phyloP scores from a whole-genome alignment of 2,797 vertebrate species.

The Clarias platycephalus region DNA sequence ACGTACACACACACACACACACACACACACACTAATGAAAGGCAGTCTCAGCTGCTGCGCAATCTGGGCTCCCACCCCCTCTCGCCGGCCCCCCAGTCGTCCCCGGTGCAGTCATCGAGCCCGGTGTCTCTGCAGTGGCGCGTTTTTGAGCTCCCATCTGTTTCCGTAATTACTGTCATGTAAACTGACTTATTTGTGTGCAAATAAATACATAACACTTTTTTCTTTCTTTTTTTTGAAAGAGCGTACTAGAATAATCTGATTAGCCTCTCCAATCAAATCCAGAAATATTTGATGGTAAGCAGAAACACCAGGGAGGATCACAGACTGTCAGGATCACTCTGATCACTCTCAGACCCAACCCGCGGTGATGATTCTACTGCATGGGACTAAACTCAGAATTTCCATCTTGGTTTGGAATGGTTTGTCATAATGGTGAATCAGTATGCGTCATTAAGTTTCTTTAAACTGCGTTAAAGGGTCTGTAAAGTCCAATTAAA shows the following conservation, averaged over 20 bases:
- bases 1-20: slow-evolving; percentile 51
- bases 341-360: neutral
- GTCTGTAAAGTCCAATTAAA: neutral
- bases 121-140: slow-evolving; percentile 59
- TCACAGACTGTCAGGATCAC: neutral
- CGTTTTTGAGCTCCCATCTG: slow-evolving; percentile 68
- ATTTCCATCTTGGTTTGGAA: neutral
- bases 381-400: no score
- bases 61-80: slow-evolving; percentile 66
- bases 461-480: neutral
- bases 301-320: neutral
- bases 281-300: neutral
- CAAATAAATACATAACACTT: slow-evolving; percentile 24
- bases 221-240: neutral
- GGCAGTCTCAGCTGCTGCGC: slow-evolving; percentile 67
- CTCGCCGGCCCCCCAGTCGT: slow-evolving; percentile 50
- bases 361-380: neutral
- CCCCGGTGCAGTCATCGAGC: slow-evolving; percentile 59
- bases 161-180: slow-evolving; percentile 69
- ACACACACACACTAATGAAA: slow-evolving; percentile 62
- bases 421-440: neutral
- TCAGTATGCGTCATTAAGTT: neutral
- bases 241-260: slow-evolving; percentile 26
- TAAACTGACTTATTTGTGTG: slow-evolving; percentile 64
- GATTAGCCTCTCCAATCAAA: neutral